Base-by-base conservation (phyloP, 1,140 invertebrate genomes). In the Stenopsyche tienmushanensis region DNA sequence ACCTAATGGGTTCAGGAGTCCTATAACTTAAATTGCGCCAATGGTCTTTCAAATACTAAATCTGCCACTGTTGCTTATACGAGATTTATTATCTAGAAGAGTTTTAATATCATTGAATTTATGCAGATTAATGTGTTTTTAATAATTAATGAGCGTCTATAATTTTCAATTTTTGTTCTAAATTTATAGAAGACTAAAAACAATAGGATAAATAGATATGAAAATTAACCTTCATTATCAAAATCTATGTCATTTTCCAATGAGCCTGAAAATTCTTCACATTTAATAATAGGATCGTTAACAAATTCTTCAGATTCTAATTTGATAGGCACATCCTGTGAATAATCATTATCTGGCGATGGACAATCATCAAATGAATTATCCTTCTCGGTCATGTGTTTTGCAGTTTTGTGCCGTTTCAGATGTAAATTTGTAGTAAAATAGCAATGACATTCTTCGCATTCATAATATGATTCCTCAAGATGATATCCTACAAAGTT, bases 351-450 rank as follows among this genome's bases (percentile, higher is more conserved):
- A 17, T 15, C 41, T 13, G 49, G 41, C 18, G 49, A 3, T 1
- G 47, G 8, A 24, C 9, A 21, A 26, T 50, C 29, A 7, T 45
- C 21, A 7, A 13, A 9, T 25, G n/a, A 18, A 50, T 57, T 23
- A 21, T 57, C n/a, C 25, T 13, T 54, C 20, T 3, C 10, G 15
- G 23, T 29, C 2, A 42, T 69, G 63, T 26, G 20, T 58, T 25
- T 39, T 66, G 29, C 29, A 34, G 13, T 34, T 34, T 34, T 34
- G 13, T 34, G 29, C 29, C 29, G 13, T 45, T 69, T 54, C 8
- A 57, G 52, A 47, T 69, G 64, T 21, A 69, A 54, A 53, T 64
- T 69, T 8, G 64, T 34, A 1, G 64, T 66, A 26, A 66, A 69
- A 60, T 63, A 69, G 23, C 67, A 69, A 20, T 60, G 63, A 24